Evolutionary conservation across 2,113 vertebrate species (phyloP), one percentile per base, ranked within the genome.

Genomic region (Hystrix cristata): DNA sequence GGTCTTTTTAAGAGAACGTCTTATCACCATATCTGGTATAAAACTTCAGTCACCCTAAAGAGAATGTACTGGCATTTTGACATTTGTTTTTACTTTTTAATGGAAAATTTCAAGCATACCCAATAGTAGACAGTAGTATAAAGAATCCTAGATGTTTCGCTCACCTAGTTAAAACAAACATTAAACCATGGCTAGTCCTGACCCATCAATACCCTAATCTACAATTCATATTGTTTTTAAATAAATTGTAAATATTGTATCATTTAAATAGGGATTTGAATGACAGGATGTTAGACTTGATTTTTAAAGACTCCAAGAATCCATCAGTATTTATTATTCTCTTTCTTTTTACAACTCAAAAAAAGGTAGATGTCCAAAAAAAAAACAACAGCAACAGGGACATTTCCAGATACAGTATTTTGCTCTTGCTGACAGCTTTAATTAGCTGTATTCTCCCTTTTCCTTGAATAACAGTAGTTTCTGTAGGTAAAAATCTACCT

Each of bases 211-310:
- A 38, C 29, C 19, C 60, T 51, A 51, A 53, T 60, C 8, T 78
- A 21, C 0, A n/a, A n/a, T 14, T 94, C 55, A 38, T 43, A 8
- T 85, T 85, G 1, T 71, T 87, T 90, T 60, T 13, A 90, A 84
- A 64, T 87, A 80, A 87, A 67, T 38, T 87, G 3, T 84, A 90
- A 92, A 90, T 69, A 3, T 79, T 57, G 53, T 90, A 72, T 95
- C 51, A 83, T 95, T 85, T 95, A 80, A 69, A 72, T 31, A 93
- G 46, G 29, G 16, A 48, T 98, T 92, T 95, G 87, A 97, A 78
- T 90, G 92, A 78, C 67, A 97, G 74, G 93, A 87, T 94, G 60
- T 90, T 98, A 87, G 55, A 82, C 94, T 98, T 76, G 82, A 84
- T 46, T 87, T 95, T 93, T 84, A 74, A 84, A 84, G 59, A 59